Evolutionary conservation across 2,113 vertebrate species (phyloP), one percentile per base, ranked within the genome.

Genomic region (Marmota flaviventris): DNA sequence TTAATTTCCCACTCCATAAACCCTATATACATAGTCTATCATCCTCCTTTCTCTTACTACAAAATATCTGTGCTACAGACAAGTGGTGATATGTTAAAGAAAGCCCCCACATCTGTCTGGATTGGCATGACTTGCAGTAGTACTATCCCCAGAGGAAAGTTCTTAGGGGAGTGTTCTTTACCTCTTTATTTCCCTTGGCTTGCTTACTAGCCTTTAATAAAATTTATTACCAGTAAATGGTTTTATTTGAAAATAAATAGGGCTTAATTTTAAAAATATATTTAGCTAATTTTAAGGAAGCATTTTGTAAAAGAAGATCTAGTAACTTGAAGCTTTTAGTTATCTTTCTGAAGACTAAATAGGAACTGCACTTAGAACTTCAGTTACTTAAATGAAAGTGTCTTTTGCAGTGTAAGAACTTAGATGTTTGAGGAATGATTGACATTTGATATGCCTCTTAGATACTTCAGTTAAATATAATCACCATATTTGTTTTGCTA

Each of bases 161-260:
- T 95, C 17, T 53, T 77, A 2, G 20, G 39, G 58, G 3, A 42
- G 10, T 45, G 22, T 86, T 78, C 34, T 61, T 84, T 5, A 42
- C 32, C 8, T 76, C 11, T 32, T 91, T 12, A 56, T 79, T 29
- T 18, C 7, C 20, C 29, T 77, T 63, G 20, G 45, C 4, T 53
- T 61, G 22, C n/a, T 61, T 85, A 58, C 48, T n/a, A 84, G 0
- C n/a, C 48, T 70, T 86, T 27, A 90, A 12, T 73, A 6, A 67
- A 89, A 85, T 82, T 89, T 89, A 48, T 25, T 25, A 89, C 27
- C 29, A 96, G 45, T 86, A 65, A 72, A 72, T 42, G 32, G 25
- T 89, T 91, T 92, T 92, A 85, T 53, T 89, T 92, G 67, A 84
- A 96, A 97, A 85, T 63, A 29, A 73, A 65, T 85, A 79, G 65